phyloP scores from a whole-genome alignment of 2,797 vertebrate species.

The Remorina albescens region DNA sequence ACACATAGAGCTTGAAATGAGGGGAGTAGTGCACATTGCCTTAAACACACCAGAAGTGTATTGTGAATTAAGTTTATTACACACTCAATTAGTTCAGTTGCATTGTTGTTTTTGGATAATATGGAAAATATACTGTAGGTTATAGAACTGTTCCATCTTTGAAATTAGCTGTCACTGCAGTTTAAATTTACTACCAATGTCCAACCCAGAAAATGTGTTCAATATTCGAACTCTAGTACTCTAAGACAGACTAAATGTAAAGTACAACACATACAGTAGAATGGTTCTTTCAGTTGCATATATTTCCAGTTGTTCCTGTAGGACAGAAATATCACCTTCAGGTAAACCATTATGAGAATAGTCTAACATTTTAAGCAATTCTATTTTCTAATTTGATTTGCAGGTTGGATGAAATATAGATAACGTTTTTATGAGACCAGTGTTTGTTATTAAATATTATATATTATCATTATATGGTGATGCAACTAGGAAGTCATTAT shows the following conservation, averaged over 20 bases:
- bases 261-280: background rate
- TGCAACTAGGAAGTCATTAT: background rate
- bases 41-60: slow-evolving; percentile 16
- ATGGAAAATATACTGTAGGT: slow-evolving; percentile 26
- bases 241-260: slow-evolving; percentile 28
- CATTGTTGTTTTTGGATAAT: slow-evolving; percentile 20
- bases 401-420: slow-evolving; percentile 1
- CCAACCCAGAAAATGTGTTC: slow-evolving; percentile 14
- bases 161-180: slow-evolving; percentile 19
- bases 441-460: slow-evolving; percentile 14
- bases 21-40: slow-evolving; percentile 18
- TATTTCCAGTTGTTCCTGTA: background rate
- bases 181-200: slow-evolving; percentile 25
- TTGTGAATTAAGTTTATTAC: slow-evolving; percentile 3
- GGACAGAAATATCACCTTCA: slow-evolving; percentile 3
- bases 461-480: background rate
- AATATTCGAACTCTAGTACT: background rate
- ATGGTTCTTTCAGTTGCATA: slow-evolving; percentile 3
- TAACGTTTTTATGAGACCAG: background rate
- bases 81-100: slow-evolving; percentile 2
- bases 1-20: slow-evolving; percentile 50
- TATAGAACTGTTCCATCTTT: slow-evolving; percentile 22
- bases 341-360: background rate
- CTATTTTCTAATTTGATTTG: slow-evolving; percentile 1
- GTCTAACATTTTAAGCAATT: background rate